These are phyloP conservation scores for Chelonus formosanus DNA, from an alignment of 2,888 invertebrate species.

Conservation along the genomic window DNA sequence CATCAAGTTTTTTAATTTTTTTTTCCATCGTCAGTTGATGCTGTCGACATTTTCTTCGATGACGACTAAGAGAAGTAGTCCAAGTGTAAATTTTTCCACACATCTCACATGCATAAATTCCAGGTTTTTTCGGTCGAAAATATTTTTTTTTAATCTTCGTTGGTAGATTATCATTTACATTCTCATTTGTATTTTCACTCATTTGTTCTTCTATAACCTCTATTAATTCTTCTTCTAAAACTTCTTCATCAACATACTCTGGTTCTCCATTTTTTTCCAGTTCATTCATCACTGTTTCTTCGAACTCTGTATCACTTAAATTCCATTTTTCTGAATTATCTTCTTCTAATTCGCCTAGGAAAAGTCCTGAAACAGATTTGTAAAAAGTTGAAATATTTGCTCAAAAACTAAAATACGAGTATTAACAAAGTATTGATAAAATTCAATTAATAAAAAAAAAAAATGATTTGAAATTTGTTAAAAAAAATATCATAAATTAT, in stretches of 20 bases:
- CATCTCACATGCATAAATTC: constrained; percentile 28
- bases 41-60: constrained; percentile 29
- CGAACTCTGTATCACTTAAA: neutral
- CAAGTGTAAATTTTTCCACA: constrained; percentile 37
- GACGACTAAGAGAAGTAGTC: constrained; percentile 32
- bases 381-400: no score
- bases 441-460: no score
- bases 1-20: no score
- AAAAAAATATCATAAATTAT: no score
- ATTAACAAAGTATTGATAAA: no score
- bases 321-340: neutral
- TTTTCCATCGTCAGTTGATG: neutral
- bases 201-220: constrained; percentile 6
- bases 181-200: neutral
- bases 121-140: neutral
- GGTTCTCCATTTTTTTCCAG: constrained; percentile 14
- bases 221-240: constrained; percentile 13
- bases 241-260: constrained; percentile 19
- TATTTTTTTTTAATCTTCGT: constrained; percentile 21
- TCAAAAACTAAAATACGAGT: no score
- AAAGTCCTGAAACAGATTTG: no score
- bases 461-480: no score
- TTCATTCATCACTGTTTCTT: constrained; percentile 4
- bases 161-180: constrained; percentile 18
- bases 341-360: no score